Evolutionary conservation across 2,113 vertebrate genomes (phyloP).

Genomic region (Leptobrachium leishanense): DNA sequence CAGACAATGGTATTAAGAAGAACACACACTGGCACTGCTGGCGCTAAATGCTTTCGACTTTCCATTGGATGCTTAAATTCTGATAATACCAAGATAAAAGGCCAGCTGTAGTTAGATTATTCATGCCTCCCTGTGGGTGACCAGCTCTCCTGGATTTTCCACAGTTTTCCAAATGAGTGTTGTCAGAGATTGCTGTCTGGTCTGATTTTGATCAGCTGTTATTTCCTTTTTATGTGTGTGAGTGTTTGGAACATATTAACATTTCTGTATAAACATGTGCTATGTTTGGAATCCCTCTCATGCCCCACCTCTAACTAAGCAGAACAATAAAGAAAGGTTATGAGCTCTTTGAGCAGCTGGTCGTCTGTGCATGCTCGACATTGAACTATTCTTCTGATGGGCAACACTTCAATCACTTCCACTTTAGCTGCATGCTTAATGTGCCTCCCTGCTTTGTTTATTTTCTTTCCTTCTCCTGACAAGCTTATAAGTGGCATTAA

Average conservation of each 20-base stretch:
- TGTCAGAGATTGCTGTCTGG: conserved; percentile 57
- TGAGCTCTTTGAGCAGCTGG: conserved; percentile 82
- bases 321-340: conserved; percentile 82
- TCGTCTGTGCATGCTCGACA: conserved; percentile 71
- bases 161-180: conserved; percentile 4
- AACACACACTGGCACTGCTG: conserved; percentile 31
- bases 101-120: conserved; percentile 35
- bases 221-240: conserved; percentile 81
- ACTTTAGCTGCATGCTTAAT: conserved; percentile 40
- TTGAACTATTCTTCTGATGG: conserved; percentile 35
- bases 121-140: conserved; percentile 13
- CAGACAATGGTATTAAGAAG: conserved; percentile 47
- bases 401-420: conserved; percentile 48
- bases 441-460: conserved; percentile 30
- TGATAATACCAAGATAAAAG: conserved; percentile 26
- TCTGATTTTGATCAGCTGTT: conserved; percentile 76
- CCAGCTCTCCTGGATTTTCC: conserved; percentile 30
- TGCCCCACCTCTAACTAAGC: conserved; percentile 82
- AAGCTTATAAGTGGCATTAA: conserved; percentile 35
- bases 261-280: conserved; percentile 70
- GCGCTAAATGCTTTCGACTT: conserved; percentile 49
- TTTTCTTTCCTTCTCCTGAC: conserved; percentile 13
- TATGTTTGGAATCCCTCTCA: conserved; percentile 81
- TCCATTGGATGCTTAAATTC: conserved; percentile 2
- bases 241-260: conserved; percentile 80